A percentile compares a stretch with the other conserved stretches of the same genome.
Conservation (phyloP, 2,888 invertebrate species). For the Orthonevra nobilis region DNA sequence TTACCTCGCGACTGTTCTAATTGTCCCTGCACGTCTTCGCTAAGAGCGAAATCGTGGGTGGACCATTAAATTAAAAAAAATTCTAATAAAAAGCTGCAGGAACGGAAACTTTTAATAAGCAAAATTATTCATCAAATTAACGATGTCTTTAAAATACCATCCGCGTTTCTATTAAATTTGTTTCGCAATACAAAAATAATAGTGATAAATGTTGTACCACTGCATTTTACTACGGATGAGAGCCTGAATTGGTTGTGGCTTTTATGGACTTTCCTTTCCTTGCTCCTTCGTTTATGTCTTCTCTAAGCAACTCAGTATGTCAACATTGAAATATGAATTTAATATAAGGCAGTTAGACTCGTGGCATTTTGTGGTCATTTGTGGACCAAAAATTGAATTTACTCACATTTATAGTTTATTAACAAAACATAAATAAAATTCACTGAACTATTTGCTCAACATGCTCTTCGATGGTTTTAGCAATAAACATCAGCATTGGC, state of each 20-base stretch:
- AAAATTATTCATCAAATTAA: slow-evolving; percentile 3
- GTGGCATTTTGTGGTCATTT: neutral
- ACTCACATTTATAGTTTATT: slow-evolving; percentile 14
- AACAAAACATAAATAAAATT: slow-evolving; percentile 20
- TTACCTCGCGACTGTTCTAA: too few species aligned
- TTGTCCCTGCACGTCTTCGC: neutral
- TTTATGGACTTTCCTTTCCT: neutral
- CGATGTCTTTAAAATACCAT: neutral
- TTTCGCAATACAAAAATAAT: too few species aligned
- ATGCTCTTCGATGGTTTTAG: slow-evolving; percentile 8
- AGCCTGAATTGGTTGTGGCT: slow-evolving; percentile 23
- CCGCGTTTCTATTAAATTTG: too few species aligned
- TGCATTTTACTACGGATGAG: too few species aligned
- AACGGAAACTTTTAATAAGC: neutral
- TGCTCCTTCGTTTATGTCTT: neutral
- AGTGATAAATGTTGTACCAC: too few species aligned
- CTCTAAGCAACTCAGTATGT: slow-evolving; percentile 27
- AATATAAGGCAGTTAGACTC: too few species aligned
- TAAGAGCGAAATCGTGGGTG: neutral
- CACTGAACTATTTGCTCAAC: slow-evolving; percentile 14
- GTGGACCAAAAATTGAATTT: slow-evolving; percentile 7
- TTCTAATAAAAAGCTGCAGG: too few species aligned
- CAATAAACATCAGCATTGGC: slow-evolving; percentile 15
- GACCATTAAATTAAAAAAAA: too few species aligned
- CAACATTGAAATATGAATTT: slow-evolving; percentile 43